phyloP scores from a whole-genome alignment of 1,140 invertebrate genomes.

The Heliconius hermathena region DNA sequence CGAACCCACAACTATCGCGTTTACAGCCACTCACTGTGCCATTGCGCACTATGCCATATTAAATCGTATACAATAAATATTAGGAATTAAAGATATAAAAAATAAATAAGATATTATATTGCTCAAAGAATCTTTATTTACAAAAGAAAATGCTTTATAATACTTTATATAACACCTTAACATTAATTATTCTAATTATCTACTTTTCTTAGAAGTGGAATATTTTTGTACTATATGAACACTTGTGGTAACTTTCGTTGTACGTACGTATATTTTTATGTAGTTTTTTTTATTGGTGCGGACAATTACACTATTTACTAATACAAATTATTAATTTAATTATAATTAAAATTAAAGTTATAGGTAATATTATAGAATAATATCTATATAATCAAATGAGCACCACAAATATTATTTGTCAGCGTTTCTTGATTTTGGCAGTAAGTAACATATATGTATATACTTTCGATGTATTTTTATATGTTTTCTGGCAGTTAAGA shows the following conservation, averaged over 20 bases:
- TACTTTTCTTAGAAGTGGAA: constrained; percentile 60
- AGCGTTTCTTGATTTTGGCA: neutral
- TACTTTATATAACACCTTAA: constrained; percentile 34
- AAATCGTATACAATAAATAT: no score
- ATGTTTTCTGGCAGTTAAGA: constrained; percentile 24
- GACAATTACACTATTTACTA: neutral
- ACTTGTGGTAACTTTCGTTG: constrained; percentile 1
- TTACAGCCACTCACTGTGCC: no score
- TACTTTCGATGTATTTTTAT: neutral
- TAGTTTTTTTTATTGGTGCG: no score
- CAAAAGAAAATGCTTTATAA: constrained; percentile 46
- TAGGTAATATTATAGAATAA: neutral
- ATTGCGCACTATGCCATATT: no score
- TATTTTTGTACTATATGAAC: constrained; percentile 3
- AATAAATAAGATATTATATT: constrained; percentile 39
- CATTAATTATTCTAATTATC: constrained; percentile 34
- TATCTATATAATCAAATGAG: constrained; percentile 6
- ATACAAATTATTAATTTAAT: neutral
- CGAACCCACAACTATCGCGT: no score
- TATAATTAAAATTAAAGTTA: neutral
- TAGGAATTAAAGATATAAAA: neutral
- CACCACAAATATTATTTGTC: neutral
- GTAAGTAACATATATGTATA: neutral
- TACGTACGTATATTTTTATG: neutral
- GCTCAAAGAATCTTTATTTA: constrained; percentile 56